phyloP scores from a whole-genome alignment of 1,140 invertebrate genomes.

The Philaenus spumarius region DNA sequence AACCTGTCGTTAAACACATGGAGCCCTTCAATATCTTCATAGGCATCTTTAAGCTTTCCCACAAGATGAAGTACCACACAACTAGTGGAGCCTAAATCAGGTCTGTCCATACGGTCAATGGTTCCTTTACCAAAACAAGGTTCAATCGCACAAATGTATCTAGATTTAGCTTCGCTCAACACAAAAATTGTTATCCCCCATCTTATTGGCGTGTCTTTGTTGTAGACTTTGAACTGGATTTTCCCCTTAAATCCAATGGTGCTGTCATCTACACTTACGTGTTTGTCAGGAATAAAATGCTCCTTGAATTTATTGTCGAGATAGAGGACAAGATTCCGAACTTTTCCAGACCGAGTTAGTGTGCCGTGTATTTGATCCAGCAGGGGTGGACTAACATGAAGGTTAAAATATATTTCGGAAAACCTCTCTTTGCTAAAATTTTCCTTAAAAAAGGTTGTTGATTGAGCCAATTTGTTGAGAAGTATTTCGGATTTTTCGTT shows the following conservation, averaged over 20 bases:
- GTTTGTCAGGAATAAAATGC: constrained; percentile 6
- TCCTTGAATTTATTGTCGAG: constrained; percentile 15
- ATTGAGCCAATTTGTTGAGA: constrained; percentile 4
- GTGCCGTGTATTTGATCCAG: not conserved
- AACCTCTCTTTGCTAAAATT: constrained; percentile 13
- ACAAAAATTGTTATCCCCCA: constrained; percentile 14
- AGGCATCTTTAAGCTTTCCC: not conserved
- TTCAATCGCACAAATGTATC: constrained; percentile 5
- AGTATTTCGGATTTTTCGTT: constrained; percentile 6
- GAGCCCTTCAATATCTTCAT: not conserved
- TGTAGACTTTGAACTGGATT: constrained; percentile 5
- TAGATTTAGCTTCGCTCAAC: not conserved
- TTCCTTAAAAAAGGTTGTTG: constrained; percentile 11
- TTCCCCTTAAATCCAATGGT: constrained; percentile 10
- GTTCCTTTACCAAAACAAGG: constrained; percentile 1
- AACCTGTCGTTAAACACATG: not conserved
- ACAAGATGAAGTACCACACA: constrained; percentile 2
- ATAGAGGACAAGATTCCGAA: not conserved
- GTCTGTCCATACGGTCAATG: not conserved
- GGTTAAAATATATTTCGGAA: constrained; percentile 1
- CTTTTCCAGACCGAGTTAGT: constrained; percentile 1
- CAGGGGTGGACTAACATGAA: not conserved
- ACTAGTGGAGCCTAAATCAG: not conserved
- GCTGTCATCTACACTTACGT: constrained; percentile 8
- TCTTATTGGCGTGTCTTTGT: constrained; percentile 12